These are phyloP conservation scores for Tinamus guttatus DNA, from an alignment of 2,113 vertebrate genomes.

Conservation along the genomic window DNA sequence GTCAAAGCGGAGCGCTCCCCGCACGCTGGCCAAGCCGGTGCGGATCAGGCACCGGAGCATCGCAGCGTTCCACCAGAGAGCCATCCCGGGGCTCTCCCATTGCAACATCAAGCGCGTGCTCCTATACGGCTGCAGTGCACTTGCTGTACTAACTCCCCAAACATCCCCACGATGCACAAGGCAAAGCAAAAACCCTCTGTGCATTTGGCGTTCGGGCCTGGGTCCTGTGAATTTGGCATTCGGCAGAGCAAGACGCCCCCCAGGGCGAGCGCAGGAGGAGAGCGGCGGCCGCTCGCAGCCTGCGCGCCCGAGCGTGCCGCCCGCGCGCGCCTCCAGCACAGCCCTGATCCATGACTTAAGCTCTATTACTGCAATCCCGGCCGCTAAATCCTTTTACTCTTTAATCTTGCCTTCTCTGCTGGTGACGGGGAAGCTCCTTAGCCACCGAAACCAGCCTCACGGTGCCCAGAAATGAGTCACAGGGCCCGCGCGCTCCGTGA, in stretches of 20 bases:
- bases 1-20: no score
- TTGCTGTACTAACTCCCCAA: no score
- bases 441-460: accelerated
- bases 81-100: no score
- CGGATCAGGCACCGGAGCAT: no score
- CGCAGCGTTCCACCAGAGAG: no score
- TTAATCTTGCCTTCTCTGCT: conserved; percentile 27
- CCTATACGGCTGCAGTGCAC: background rate
- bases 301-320: background rate
- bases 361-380: conserved; percentile 6
- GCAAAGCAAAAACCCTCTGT: background rate
- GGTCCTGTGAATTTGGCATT: no score
- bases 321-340: background rate
- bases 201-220: accelerated
- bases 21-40: no score
- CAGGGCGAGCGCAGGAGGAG: accelerated
- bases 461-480: conserved; percentile 7
- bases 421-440: background rate
- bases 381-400: conserved; percentile 41
- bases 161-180: background rate
- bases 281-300: background rate
- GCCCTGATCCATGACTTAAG: conserved; percentile 51
- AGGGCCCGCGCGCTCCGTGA: background rate
- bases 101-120: background rate
- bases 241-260: background rate